Conservation (phyloP, 2,888 invertebrate genomes). For the Glyphotaelius pellucidus region DNA sequence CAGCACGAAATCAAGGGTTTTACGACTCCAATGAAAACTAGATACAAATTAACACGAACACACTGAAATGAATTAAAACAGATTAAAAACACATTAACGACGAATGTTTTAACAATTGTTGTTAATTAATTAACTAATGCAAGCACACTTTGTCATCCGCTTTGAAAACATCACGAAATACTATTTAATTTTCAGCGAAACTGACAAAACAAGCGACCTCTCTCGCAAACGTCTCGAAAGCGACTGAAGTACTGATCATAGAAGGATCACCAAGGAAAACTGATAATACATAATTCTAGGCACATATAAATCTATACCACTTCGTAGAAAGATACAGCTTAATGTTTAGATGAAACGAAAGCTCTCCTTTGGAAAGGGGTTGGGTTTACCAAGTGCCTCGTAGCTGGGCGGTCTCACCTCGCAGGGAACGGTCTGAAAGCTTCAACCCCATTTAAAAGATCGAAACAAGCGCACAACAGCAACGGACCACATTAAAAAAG, state of each 20-base stretch:
- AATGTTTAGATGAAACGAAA: not conserved
- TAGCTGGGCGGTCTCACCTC: not conserved
- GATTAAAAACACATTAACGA: not conserved
- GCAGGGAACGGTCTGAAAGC: conserved; percentile 5
- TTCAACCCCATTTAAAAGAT: conserved; percentile 16
- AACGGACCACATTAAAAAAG: not conserved
- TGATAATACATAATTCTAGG: not conserved
- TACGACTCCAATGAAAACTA: not conserved
- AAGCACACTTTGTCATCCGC: conserved; percentile 3
- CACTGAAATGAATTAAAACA: not conserved
- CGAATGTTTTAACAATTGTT: not conserved
- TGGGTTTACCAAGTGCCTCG: not conserved
- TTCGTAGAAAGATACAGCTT: not conserved
- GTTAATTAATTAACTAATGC: not conserved
- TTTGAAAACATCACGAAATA: not conserved
- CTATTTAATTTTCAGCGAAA: not conserved
- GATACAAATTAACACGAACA: not conserved
- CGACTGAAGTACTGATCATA: not conserved
- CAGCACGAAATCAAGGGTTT: not conserved
- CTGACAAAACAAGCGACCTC: not conserved
- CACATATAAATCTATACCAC: not conserved
- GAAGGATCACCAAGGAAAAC: not conserved
- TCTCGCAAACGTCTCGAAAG: not conserved
- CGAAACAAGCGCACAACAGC: not conserved
- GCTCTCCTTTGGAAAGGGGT: not conserved